Evolutionary conservation across 2,888 invertebrate species (phyloP), one percentile per base, ranked within the genome.

Genomic region (Cosmia pyralina): DNA sequence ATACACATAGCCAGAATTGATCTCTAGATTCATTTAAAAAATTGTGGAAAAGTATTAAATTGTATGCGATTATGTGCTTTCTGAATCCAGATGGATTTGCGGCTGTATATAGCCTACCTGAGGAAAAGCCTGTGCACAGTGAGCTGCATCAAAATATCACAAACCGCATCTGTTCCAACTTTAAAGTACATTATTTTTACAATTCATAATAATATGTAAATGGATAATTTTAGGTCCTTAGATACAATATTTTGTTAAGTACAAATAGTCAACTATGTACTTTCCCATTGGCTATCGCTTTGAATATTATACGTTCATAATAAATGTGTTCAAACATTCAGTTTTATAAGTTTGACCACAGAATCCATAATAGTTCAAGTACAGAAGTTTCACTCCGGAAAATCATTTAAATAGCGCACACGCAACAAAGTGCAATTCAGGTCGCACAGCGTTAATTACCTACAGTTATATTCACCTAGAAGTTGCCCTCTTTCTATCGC

Each of bases 251-350:
- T 58, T 60, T 63, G 28, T 44, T 48, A 57, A 79, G 80, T 75
- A 81, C 63, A 77, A 77, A 41, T 66, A 69, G 57, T 64, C 46
- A 58, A 72, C 22, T 41, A 55, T 55, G 46, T 72, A 81, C 52
- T 65, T 60, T 59, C 22, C 7, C 46, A 77, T 57, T 65, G 64
- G 57, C 48, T 46, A 52, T 53, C 48, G 57, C 19, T 64, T 59
- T 50, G 17, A 55, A 22, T 53, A 53, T 19, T 53, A 66, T 46
- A 48, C 8, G 4, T 67, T 64, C 22, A 44, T 67, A 67, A 28
- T 48, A 76, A 59, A 63, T 53, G 17, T 62, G 44, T 71, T 70
- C 22, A 44, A 59, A 57, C 8, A 55, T 67, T 50, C 67, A 65
- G 58, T 59, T 69, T 38, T 63, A 63, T n/a, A 63, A 58, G 3